phyloP scores from a whole-genome alignment of 2,797 vertebrate species.

The Pempheris klunzingeri region DNA sequence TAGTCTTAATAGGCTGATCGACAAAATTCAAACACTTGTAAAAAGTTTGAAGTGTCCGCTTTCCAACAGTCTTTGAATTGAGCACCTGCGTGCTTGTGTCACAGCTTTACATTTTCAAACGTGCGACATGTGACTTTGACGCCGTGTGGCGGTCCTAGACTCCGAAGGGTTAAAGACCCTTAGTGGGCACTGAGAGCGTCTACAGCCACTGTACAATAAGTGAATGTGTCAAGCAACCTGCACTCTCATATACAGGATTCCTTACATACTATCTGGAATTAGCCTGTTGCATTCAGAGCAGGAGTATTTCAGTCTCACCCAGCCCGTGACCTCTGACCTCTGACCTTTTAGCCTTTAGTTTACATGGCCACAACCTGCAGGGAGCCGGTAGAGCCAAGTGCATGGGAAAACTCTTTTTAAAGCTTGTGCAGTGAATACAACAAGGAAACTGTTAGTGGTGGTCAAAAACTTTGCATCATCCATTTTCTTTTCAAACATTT shows the following conservation, averaged over 20 bases:
- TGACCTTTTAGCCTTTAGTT: constrained; percentile 59
- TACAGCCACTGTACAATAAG: constrained; percentile 32
- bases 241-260: constrained; percentile 49
- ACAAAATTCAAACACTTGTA: too few species aligned
- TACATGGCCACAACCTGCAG: constrained; percentile 44
- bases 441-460: not conserved
- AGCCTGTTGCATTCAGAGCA: constrained; percentile 36
- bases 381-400: constrained; percentile 41
- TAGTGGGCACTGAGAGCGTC: constrained; percentile 7
- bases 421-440: not conserved
- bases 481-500: not conserved
- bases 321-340: constrained; percentile 67
- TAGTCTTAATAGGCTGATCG: too few species aligned
- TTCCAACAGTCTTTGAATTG: too few species aligned
- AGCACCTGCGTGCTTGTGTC: too few species aligned
- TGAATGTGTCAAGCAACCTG: constrained; percentile 33
- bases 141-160: too few species aligned
- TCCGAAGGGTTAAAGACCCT: too few species aligned
- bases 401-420: not conserved
- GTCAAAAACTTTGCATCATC: not conserved
- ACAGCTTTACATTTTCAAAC: too few species aligned
- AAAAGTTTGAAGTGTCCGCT: too few species aligned
- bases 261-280: constrained; percentile 50
- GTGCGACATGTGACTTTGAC: too few species aligned
- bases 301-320: constrained; percentile 69